Percentiles rank a stretch among this genome's conserved stretches.
Evolutionary conservation across 1,140 invertebrate species (phyloP).

Genomic region (Microplitis mediator): DNA sequence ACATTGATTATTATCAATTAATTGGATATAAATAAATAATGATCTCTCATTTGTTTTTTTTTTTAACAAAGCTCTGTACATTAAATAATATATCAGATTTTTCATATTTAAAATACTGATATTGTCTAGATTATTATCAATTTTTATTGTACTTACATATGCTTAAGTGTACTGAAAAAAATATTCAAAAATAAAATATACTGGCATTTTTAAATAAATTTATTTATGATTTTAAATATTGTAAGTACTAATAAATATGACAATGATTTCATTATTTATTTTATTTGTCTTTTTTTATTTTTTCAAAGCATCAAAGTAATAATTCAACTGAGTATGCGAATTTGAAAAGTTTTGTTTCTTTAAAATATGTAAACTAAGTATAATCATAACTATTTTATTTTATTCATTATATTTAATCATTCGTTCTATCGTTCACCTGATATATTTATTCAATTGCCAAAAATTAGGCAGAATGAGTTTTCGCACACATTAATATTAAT

Average conservation of each 20-base stretch:
- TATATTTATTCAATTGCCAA: background rate
- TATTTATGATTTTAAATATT: background rate
- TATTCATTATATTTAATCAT: background rate
- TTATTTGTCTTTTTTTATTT: too few species aligned
- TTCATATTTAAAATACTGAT: constrained; percentile 7
- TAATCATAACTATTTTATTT: background rate
- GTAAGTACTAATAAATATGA: background rate
- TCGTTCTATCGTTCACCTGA: background rate
- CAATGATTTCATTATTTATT: too few species aligned
- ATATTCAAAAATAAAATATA: background rate
- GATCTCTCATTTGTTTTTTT: background rate
- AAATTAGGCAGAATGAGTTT: background rate
- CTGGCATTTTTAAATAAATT: background rate
- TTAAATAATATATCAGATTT: background rate
- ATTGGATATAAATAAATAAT: constrained; percentile 1
- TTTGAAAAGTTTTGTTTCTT: too few species aligned
- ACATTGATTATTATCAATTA: constrained; percentile 21
- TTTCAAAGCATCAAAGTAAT: too few species aligned
- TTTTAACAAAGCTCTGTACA: background rate
- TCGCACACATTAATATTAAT: background rate
- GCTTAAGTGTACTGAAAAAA: background rate
- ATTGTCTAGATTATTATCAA: constrained; percentile 23
- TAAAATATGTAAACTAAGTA: background rate
- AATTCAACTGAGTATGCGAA: too few species aligned
- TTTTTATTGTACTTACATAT: constrained; percentile 12